Evolutionary conservation across 1,140 invertebrate genomes (phyloP), one percentile per base, ranked within the genome.

Genomic region (Scaptomyza pallida): DNA sequence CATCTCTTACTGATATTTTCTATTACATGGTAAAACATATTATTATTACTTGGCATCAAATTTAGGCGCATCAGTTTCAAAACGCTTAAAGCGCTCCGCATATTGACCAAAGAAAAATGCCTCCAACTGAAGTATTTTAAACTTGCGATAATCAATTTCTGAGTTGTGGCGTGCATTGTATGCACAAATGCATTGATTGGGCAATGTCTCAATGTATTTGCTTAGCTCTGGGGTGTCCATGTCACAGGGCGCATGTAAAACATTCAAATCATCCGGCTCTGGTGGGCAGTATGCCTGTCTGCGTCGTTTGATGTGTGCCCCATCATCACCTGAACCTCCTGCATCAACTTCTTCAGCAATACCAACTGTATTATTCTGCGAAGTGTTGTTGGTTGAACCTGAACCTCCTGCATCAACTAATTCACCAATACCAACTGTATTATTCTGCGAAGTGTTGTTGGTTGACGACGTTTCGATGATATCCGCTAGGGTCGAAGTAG

Each of bases 201-300:
- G 79, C 3, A 65, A 41, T 0, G 30, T 10, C 0, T 35, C 17
- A 1, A 81, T 23, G 21, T 19, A 35, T 3, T 16, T 3, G 0
- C 0, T 12, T 10, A 17, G 9, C 5, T 10, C 33, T 52, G 30
- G 44, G 0, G 17, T 10, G 44, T 83, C 72, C 19, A 83, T 15
- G n/a, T 85, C 75, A 13, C 80, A 85, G 2, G 72, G 72, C 19
- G 44, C 10, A 17, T 83, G 75, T n/a, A 17, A n/a, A 0, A 57
- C 47, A n/a, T 56, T 5, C 1, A 63, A 21, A 45, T 67, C 61
- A 10, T 4, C 2, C 0, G 21, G 5, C 0, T 15, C 21, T 0
- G n/a, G n/a, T 8, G 33, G 50, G 5, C 50, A 52, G 3, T 1
- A 0, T 0, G 10, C 2, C 33, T 40, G 3, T 2, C 37, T 23